A percentile compares a stretch with the other conserved stretches of the same genome.
Conservation (phyloP, 2,797 vertebrate genomes). For the Eidolon dupreanum region DNA sequence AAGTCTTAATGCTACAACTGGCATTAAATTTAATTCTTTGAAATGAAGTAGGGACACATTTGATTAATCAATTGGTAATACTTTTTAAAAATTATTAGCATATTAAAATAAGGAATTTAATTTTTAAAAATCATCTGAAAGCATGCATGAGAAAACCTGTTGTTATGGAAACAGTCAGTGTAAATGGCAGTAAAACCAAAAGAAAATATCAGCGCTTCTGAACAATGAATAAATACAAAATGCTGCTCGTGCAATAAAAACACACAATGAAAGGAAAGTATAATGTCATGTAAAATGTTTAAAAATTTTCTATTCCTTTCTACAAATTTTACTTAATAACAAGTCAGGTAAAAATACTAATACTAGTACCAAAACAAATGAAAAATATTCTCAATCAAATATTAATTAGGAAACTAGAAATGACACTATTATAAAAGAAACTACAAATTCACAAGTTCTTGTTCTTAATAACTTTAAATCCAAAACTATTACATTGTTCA, state of each 20-base stretch:
- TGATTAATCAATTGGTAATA: slow-evolving; percentile 33
- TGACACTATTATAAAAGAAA: slow-evolving; percentile 20
- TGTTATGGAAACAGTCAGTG: slow-evolving; percentile 77
- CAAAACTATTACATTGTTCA: background rate
- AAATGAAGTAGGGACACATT: background rate
- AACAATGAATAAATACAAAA: slow-evolving; percentile 72
- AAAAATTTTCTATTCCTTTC: background rate
- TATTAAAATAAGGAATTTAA: slow-evolving; percentile 66
- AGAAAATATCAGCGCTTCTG: slow-evolving; percentile 71
- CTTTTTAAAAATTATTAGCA: slow-evolving; percentile 60
- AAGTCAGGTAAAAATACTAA: background rate
- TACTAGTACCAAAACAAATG: background rate
- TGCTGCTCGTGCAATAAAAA: slow-evolving; percentile 36
- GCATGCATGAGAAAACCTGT: slow-evolving; percentile 66
- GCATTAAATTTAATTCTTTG: slow-evolving; percentile 13
- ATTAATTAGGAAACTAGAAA: background rate
- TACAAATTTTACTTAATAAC: background rate
- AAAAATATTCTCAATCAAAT: background rate
- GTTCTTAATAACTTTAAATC: background rate
- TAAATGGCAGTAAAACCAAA: slow-evolving; percentile 71
- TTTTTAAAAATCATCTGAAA: slow-evolving; percentile 67
- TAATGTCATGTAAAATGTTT: background rate
- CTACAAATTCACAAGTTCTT: background rate
- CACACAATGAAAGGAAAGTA: background rate
- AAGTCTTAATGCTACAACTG: background rate